phyloP scores from a whole-genome alignment of 2,888 invertebrate genomes.

The Andrena flavipes region DNA sequence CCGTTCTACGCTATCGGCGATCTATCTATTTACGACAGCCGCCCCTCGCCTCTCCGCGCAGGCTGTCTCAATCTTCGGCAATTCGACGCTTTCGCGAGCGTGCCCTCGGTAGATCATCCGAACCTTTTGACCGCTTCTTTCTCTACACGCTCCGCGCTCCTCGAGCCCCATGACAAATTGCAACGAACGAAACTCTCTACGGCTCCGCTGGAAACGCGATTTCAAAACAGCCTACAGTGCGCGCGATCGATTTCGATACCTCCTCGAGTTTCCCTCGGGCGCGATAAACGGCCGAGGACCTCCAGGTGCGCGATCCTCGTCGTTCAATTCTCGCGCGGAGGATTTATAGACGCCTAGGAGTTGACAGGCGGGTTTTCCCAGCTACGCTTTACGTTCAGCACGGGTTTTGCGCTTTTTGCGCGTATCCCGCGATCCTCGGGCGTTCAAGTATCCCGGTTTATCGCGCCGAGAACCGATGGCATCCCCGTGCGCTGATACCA shows the following conservation, averaged over 20 bases:
- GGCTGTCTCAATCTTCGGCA: conserved; percentile 7
- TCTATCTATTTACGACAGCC: conserved; percentile 14
- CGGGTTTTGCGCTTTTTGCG: conserved; percentile 18
- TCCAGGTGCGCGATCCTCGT: conserved; percentile 18
- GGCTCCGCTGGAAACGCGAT: neutral
- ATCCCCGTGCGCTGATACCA: conserved; percentile 40
- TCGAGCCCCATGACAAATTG: too few species aligned
- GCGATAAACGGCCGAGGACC: conserved; percentile 31
- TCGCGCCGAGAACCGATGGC: neutral
- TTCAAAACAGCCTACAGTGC: neutral
- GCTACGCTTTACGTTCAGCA: conserved; percentile 3
- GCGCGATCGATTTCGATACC: neutral
- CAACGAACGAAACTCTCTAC: neutral
- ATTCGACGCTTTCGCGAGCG: too few species aligned
- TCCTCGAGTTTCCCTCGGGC: neutral
- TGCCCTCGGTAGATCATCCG: too few species aligned
- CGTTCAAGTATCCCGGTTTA: neutral
- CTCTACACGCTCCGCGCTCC: too few species aligned
- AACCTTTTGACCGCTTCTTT: too few species aligned
- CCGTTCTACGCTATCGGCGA: conserved; percentile 4
- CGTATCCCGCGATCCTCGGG: neutral
- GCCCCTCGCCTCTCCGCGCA: neutral
- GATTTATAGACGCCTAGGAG: conserved; percentile 24
- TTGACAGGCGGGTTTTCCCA: conserved; percentile 7
- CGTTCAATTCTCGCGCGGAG: conserved; percentile 6